Percentiles rank a stretch among this genome's conserved stretches.
Evolutionary conservation across 2,797 vertebrate genomes (phyloP).

Genomic region (Anguilla obscura): DNA sequence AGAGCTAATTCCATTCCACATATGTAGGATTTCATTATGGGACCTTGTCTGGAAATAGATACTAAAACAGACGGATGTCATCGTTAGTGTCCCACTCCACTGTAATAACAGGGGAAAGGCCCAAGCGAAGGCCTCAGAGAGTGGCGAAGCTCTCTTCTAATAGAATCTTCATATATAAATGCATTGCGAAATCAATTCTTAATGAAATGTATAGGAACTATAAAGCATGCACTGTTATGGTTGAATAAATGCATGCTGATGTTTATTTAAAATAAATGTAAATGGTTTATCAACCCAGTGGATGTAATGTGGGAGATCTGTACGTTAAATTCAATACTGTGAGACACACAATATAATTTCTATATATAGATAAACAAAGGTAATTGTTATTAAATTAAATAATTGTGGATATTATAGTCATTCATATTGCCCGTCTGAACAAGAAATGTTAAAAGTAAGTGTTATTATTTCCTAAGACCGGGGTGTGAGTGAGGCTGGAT

Average conservation of each 20-base stretch:
- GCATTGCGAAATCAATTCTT: background rate
- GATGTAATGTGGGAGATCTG: background rate
- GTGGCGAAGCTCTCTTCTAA: background rate
- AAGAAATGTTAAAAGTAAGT: background rate
- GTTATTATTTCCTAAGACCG: background rate
- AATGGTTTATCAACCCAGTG: background rate
- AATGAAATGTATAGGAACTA: background rate
- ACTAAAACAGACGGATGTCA: constrained; percentile 11
- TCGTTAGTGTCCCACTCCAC: background rate
- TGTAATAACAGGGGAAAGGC: background rate
- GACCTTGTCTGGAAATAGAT: background rate
- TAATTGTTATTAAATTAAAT: background rate
- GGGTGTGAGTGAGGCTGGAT: too few species aligned
- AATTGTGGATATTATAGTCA: background rate
- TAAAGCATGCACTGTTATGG: background rate
- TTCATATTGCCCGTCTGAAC: background rate
- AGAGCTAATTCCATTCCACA: background rate
- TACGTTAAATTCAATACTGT: background rate
- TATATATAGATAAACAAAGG: background rate
- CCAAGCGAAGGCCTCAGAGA: background rate
- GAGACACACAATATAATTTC: background rate
- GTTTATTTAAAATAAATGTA: background rate
- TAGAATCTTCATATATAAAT: background rate
- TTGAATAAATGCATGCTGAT: background rate
- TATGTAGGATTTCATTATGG: constrained; percentile 10